These are phyloP conservation scores for Drosophila flavopinicola DNA, from an alignment of 2,888 invertebrate genomes.

Conservation along the genomic window DNA sequence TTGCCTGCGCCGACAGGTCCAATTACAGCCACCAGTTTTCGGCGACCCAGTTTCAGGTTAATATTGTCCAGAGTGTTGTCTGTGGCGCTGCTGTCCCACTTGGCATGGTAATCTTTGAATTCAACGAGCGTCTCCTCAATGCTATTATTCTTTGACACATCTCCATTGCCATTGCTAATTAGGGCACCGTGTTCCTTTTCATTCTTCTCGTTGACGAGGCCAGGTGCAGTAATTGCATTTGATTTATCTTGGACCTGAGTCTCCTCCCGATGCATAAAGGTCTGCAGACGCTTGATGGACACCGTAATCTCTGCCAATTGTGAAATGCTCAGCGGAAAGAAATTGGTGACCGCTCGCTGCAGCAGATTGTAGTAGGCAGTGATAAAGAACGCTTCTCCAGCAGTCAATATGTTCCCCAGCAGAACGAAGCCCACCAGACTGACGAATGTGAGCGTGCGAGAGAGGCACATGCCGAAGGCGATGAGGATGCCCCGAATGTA, in stretches of 20 bases:
- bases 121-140: constrained; percentile 83
- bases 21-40: constrained; percentile 88
- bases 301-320: constrained; percentile 87
- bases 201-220: constrained; percentile 12
- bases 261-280: constrained; percentile 87
- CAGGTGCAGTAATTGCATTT: constrained; percentile 10
- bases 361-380: constrained; percentile 94
- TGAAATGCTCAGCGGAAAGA: constrained; percentile 90
- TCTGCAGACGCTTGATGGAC: constrained; percentile 86
- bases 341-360: constrained; percentile 93
- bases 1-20: constrained; percentile 90
- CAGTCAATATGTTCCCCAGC: constrained; percentile 89
- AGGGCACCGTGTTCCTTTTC: constrained; percentile 44
- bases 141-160: constrained; percentile 2
- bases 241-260: constrained; percentile 69
- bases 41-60: constrained; percentile 87
- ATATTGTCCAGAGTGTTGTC: constrained; percentile 89
- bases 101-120: constrained; percentile 87
- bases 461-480: constrained; percentile 93
- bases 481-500: constrained; percentile 90
- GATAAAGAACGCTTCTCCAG: constrained; percentile 93
- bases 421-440: constrained; percentile 91
- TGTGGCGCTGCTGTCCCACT: constrained; percentile 87
- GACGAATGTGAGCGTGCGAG: constrained; percentile 93
- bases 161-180: constrained; percentile 12